Percentiles rank a stretch among this genome's conserved stretches.
Conservation (phyloP, 2,797 vertebrate genomes). For the Sitta carolinensis region DNA sequence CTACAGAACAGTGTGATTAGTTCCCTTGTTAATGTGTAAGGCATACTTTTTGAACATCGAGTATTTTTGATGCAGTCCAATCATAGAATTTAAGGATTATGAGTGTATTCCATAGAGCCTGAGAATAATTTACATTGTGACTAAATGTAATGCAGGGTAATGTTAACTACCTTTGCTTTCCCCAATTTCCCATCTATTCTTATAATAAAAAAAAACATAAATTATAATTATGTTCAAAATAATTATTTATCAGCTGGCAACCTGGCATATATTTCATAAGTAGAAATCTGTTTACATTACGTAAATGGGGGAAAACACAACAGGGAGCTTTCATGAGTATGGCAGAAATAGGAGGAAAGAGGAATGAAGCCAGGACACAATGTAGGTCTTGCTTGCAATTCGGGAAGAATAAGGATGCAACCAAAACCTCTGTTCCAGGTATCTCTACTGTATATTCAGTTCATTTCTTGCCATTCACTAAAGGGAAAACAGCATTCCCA, state of each 20-base stretch:
- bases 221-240: background rate
- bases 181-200: background rate
- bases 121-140: background rate
- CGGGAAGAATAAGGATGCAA: background rate
- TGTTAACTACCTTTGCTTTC: background rate
- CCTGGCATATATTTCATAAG: slow-evolving; percentile 35
- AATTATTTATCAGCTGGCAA: slow-evolving; percentile 24
- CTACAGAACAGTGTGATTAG: background rate
- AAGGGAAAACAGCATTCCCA: background rate
- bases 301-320: background rate
- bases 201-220: background rate
- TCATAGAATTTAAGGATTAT: background rate
- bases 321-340: background rate
- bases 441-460: background rate
- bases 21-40: background rate
- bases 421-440: background rate
- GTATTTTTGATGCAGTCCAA: background rate
- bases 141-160: background rate
- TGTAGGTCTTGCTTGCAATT: background rate
- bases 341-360: background rate
- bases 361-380: background rate
- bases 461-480: background rate
- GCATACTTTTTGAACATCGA: background rate
- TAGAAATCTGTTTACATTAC: slow-evolving; percentile 1
- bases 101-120: background rate